These are phyloP conservation scores for Drepana falcataria DNA, from an alignment of 2,888 invertebrate genomes.

Conservation along the genomic window DNA sequence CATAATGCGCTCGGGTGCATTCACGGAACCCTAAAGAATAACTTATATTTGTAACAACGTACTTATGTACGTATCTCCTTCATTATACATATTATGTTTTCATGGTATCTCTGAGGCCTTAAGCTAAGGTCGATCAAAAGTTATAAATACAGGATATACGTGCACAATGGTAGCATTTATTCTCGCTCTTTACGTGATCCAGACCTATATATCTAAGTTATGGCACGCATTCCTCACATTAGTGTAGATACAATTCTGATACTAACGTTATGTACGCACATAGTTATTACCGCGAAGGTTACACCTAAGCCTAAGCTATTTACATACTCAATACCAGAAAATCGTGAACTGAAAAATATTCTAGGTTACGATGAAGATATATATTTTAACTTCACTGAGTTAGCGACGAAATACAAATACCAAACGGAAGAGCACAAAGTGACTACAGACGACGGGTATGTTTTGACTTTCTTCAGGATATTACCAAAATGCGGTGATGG, in stretches of 20 bases:
- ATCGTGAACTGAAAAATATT: constrained; percentile 41
- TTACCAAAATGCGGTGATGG: constrained; percentile 35
- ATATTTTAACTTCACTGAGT: constrained; percentile 54
- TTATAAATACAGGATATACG: constrained; percentile 58
- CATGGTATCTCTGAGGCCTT: constrained; percentile 41
- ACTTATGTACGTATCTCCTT: constrained; percentile 8
- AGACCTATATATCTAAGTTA: constrained; percentile 26
- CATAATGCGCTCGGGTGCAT: too few relatives aligned
- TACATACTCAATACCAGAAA: constrained; percentile 44
- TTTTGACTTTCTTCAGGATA: constrained; percentile 47
- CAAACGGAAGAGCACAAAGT: constrained; percentile 41
- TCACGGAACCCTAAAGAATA: not conserved
- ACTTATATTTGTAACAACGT: constrained; percentile 1
- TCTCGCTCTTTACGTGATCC: constrained; percentile 36
- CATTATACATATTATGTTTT: constrained; percentile 12
- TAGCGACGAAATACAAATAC: constrained; percentile 47
- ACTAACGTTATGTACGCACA: constrained; percentile 19
- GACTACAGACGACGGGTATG: constrained; percentile 54
- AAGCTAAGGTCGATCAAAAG: constrained; percentile 55
- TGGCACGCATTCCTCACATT: constrained; percentile 22
- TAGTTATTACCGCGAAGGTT: constrained; percentile 19
- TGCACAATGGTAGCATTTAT: constrained; percentile 45
- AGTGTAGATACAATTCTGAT: constrained; percentile 19
- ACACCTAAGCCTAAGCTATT: constrained; percentile 22
- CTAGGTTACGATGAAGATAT: constrained; percentile 56